A percentile compares a stretch with the other conserved stretches of the same genome.
phyloP scores from a whole-genome alignment of 2,888 invertebrate genomes.

The Trissonchulus latispiculum region DNA sequence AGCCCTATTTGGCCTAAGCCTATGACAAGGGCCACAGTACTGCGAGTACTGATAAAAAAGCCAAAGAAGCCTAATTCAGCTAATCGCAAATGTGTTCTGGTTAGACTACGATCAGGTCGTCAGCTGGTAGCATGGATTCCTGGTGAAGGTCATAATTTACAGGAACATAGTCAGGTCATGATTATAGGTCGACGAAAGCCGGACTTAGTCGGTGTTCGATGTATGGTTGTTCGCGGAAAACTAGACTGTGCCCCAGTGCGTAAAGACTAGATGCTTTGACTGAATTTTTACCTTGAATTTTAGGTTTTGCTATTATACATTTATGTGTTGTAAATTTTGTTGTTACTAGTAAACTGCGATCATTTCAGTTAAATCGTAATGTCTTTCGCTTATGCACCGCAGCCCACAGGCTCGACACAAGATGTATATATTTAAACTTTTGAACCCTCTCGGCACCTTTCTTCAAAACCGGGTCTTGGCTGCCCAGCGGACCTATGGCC shows the following conservation, averaged over 20 bases:
- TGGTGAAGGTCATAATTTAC: conserved; percentile 87
- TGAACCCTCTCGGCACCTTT: too few species aligned
- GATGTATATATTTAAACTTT: too few species aligned
- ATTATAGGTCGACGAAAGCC: conserved; percentile 71
- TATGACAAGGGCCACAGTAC: conserved; percentile 11
- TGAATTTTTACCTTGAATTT: too few species aligned
- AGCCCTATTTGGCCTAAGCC: conserved; percentile 12
- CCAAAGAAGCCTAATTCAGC: conserved; percentile 99
- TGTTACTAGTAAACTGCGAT: too few species aligned
- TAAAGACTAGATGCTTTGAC: too few species aligned
- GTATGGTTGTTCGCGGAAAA: conserved; percentile 86
- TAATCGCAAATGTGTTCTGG: conserved; percentile 93
- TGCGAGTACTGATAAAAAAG: conserved; percentile 54
- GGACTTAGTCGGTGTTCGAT: conserved; percentile 88
- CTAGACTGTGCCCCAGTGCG: conserved; percentile 87
- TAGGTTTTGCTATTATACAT: too few species aligned
- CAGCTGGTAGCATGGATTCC: conserved; percentile 90
- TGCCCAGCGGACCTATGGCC: too few species aligned
- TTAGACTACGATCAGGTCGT: conserved; percentile 76
- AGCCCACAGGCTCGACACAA: too few species aligned
- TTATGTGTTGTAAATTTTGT: too few species aligned
- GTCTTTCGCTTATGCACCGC: too few species aligned
- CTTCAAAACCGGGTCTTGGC: too few species aligned
- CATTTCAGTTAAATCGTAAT: too few species aligned
- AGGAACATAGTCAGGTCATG: conserved; percentile 83